These are phyloP conservation scores for Ectobius pallidus DNA, from an alignment of 2,888 invertebrate species.

Conservation along the genomic window DNA sequence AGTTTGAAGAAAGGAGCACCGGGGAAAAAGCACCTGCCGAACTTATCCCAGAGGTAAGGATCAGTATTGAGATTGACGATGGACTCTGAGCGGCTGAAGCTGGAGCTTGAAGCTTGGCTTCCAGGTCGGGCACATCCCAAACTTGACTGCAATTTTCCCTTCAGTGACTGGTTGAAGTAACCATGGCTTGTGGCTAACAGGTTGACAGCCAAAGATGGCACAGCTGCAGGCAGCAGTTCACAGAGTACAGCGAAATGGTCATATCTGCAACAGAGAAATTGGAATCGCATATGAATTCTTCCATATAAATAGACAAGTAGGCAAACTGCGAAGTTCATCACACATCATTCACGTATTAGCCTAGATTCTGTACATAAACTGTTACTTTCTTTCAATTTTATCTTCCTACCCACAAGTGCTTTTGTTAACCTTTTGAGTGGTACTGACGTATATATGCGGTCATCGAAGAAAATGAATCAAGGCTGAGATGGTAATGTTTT, in stretches of 20 bases:
- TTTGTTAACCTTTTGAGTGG: no score
- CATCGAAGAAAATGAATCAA: no score
- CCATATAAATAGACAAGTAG: not conserved
- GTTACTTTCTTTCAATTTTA: not conserved
- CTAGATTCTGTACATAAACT: not conserved
- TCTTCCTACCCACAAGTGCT: no score
- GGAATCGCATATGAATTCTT: no score
- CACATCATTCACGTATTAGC: not conserved
- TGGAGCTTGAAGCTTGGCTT: slow-evolving; percentile 38
- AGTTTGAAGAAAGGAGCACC: slow-evolving; percentile 64
- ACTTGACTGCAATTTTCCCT: slow-evolving; percentile 56
- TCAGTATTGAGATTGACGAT: slow-evolving; percentile 65
- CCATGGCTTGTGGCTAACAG: slow-evolving; percentile 65
- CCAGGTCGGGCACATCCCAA: slow-evolving; percentile 60
- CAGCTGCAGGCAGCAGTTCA: slow-evolving; percentile 68
- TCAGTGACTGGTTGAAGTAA: slow-evolving; percentile 62
- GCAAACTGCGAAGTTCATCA: not conserved
- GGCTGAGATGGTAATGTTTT: no score
- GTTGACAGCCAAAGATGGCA: slow-evolving; percentile 68
- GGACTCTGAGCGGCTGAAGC: slow-evolving; percentile 42
- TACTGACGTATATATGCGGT: no score
- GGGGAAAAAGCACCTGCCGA: slow-evolving; percentile 66
- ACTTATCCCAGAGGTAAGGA: slow-evolving; percentile 66
- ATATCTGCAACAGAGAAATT: slow-evolving; percentile 57
- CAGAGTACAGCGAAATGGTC: slow-evolving; percentile 74